A percentile compares a stretch with the other conserved stretches of the same genome.
Evolutionary conservation across 2,888 invertebrate genomes (phyloP).

Genomic region (Drosophila ustulata): DNA sequence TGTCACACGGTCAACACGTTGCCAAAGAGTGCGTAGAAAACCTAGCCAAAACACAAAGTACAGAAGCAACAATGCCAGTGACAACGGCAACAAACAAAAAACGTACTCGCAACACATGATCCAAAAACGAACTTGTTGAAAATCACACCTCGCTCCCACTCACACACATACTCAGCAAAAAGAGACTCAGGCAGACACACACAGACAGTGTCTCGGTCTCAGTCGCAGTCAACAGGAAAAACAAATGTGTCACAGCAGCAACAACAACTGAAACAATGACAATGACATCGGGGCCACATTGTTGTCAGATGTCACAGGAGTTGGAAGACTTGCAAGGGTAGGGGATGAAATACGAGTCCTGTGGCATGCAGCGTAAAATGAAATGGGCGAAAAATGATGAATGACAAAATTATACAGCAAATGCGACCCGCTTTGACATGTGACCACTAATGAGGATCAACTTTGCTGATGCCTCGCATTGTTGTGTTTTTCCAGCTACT

Average conservation of each 20-base stretch:
- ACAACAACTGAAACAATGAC: slow-evolving; percentile 34
- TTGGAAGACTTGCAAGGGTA: slow-evolving; percentile 28
- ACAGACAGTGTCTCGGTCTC: slow-evolving; percentile 17
- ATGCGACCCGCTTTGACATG: slow-evolving; percentile 74
- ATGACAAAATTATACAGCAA: slow-evolving; percentile 81
- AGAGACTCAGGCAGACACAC: slow-evolving; percentile 16
- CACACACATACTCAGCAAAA: slow-evolving; percentile 7
- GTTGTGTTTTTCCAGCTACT: slow-evolving; percentile 56
- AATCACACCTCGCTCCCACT: slow-evolving; percentile 67
- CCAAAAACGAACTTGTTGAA: slow-evolving; percentile 69
- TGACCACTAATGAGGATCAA: slow-evolving; percentile 81
- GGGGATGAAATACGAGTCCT: slow-evolving; percentile 70
- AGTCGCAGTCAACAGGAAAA: slow-evolving; percentile 46
- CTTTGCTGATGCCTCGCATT: slow-evolving; percentile 38
- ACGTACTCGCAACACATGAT: slow-evolving; percentile 47
- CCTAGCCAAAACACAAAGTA: slow-evolving; percentile 27
- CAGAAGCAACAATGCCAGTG: slow-evolving; percentile 8
- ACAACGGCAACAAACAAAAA: slow-evolving; percentile 24
- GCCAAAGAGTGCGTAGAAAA: slow-evolving; percentile 50
- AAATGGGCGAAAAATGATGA: slow-evolving; percentile 79
- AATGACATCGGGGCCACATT: slow-evolving; percentile 75
- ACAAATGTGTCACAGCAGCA: slow-evolving; percentile 68
- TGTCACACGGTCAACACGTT: slow-evolving; percentile 56
- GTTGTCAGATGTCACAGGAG: slow-evolving; percentile 74
- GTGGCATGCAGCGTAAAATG: slow-evolving; percentile 65